Conservation (phyloP, 2,113 vertebrate species). For the Sapajus apella region DNA sequence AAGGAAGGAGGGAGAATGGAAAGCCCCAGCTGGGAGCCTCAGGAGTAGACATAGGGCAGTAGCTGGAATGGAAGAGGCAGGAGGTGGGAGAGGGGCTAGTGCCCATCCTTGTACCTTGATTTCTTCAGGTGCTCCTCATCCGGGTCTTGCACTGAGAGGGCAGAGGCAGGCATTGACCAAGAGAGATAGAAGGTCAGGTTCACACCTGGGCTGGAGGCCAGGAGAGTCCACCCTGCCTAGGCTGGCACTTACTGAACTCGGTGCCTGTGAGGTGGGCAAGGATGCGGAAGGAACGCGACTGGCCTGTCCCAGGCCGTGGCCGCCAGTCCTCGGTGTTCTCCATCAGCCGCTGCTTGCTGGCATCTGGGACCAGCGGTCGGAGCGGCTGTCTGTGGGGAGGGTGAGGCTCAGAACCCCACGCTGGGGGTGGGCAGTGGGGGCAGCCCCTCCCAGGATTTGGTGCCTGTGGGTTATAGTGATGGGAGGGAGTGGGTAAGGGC, state of each 20-base stretch:
- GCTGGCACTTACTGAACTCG: constrained; percentile 92
- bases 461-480: not conserved
- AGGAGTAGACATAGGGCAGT: not conserved
- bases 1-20: not conserved
- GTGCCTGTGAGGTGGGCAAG: constrained; percentile 96
- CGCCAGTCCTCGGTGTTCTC: constrained; percentile 95
- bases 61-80: not conserved
- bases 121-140: constrained; percentile 94
- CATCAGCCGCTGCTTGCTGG: constrained; percentile 96
- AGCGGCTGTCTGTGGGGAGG: constrained; percentile 88
- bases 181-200: constrained; percentile 17
- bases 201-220: not conserved
- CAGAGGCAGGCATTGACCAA: constrained; percentile 67
- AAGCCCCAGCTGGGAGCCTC: not conserved
- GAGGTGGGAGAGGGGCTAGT: not conserved
- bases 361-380: constrained; percentile 88
- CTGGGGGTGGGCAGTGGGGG: not conserved
- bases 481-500: not conserved
- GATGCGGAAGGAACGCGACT: constrained; percentile 97
- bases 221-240: not conserved
- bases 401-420: constrained; percentile 60
- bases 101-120: constrained; percentile 90
- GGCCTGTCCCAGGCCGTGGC: constrained; percentile 92
- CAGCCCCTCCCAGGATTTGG: constrained; percentile 56
- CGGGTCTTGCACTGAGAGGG: constrained; percentile 94